A percentile compares a stretch with the other conserved stretches of the same genome.
Conservation (phyloP, 2,888 invertebrate genomes). For the Muscina levida region DNA sequence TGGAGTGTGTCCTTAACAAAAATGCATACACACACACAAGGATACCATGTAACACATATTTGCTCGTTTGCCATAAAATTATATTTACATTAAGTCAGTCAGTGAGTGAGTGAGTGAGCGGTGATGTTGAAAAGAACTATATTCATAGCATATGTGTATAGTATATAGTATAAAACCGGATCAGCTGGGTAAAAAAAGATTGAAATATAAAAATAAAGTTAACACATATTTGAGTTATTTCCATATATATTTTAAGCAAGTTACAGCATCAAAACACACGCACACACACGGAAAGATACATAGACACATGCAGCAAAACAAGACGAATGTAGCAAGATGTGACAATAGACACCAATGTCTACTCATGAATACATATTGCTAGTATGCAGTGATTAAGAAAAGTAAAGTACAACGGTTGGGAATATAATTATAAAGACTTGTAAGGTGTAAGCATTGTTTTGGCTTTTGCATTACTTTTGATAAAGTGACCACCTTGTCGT, state of each 20-base stretch:
- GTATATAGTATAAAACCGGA: no score
- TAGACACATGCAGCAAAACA: neutral
- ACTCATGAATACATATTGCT: no score
- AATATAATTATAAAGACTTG: no score
- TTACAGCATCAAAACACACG: neutral
- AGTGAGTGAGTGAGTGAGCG: conserved; percentile 39
- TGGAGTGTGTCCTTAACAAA: conserved; percentile 30
- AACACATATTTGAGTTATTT: conserved; percentile 28
- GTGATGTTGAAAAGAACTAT: conserved; percentile 4
- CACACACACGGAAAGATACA: neutral
- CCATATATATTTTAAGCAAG: conserved; percentile 21
- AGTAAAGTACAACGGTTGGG: no score
- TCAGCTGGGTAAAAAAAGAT: neutral
- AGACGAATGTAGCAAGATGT: conserved; percentile 20
- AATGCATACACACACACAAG: neutral
- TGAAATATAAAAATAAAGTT: conserved; percentile 29
- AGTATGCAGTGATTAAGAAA: no score
- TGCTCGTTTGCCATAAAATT: conserved; percentile 44
- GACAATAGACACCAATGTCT: neutral
- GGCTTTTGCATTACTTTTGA: no score
- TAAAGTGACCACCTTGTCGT: no score
- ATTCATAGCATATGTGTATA: neutral
- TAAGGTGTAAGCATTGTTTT: no score
- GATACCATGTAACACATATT: neutral
- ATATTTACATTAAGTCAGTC: conserved; percentile 44